phyloP scores from a whole-genome alignment of 2,888 invertebrate species.

The Microdon myrmicae region DNA sequence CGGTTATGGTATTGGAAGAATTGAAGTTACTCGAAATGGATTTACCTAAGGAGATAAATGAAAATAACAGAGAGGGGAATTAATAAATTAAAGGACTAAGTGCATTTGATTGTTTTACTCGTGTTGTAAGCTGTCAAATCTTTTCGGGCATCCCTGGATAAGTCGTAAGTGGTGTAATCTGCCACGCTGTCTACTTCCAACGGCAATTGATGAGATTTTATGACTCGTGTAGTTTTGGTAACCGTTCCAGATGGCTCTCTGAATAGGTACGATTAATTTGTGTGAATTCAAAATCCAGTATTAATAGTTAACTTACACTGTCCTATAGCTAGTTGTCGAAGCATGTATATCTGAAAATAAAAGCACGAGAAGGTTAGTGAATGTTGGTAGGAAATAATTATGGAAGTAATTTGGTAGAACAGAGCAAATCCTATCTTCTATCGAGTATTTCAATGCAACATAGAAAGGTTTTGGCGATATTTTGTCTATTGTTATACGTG shows the following conservation, averaged over 20 bases:
- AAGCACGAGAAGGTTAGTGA: too few relatives aligned
- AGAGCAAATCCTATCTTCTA: too few relatives aligned
- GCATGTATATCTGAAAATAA: slow-evolving; percentile 46
- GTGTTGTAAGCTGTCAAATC: slow-evolving; percentile 29
- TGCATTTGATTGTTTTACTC: too few relatives aligned
- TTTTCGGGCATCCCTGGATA: slow-evolving; percentile 1
- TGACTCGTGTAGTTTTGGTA: slow-evolving; percentile 62
- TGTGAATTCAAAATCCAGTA: slow-evolving; percentile 1
- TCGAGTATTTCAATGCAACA: too few relatives aligned
- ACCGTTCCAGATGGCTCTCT: slow-evolving; percentile 59
- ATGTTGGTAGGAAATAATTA: too few relatives aligned
- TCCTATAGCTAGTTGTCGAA: slow-evolving; percentile 57
- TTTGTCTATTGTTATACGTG: too few relatives aligned
- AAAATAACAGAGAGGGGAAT: too few relatives aligned
- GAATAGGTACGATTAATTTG: slow-evolving; percentile 8
- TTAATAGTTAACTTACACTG: slow-evolving; percentile 58
- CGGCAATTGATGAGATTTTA: slow-evolving; percentile 57
- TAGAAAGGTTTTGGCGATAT: too few relatives aligned
- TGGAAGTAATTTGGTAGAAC: too few relatives aligned
- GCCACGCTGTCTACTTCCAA: slow-evolving; percentile 40
- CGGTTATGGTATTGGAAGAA: slow-evolving; percentile 12
- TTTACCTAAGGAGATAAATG: slow-evolving; percentile 12
- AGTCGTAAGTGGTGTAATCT: slow-evolving; percentile 32
- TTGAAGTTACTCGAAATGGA: slow-evolving; percentile 28
- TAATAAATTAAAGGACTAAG: too few relatives aligned